Conservation (phyloP, 2,797 vertebrate genomes). For the Gymnoscopelus braueri region DNA sequence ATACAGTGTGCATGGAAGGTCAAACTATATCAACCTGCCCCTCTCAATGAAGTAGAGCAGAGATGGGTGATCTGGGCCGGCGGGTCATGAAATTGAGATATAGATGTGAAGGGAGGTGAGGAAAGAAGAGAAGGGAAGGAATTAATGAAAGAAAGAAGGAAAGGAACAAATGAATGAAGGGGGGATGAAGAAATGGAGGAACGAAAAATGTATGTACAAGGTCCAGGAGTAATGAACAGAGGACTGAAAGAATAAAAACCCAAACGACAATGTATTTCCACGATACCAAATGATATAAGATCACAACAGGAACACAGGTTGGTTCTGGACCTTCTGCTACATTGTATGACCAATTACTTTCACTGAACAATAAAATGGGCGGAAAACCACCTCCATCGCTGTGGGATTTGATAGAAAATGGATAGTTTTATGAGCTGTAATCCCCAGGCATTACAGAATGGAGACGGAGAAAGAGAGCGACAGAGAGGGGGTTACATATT, state of each 20-base stretch:
- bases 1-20: constrained; percentile 21
- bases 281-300: neutral
- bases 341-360: constrained; percentile 7
- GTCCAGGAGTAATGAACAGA: neutral
- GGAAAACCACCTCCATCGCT: constrained; percentile 4
- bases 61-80: constrained; percentile 8
- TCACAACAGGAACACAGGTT: neutral
- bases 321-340: constrained; percentile 3
- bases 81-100: neutral
- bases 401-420: constrained; percentile 24
- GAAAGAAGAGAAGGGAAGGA: neutral
- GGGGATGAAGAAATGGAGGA: neutral
- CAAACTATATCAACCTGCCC: neutral
- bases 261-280: neutral
- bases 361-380: neutral
- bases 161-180: neutral
- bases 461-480: neutral
- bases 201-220: neutral
- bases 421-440: constrained; percentile 8
- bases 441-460: constrained; percentile 5
- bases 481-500: constrained; percentile 21
- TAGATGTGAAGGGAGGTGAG: neutral
- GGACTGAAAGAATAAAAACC: neutral
- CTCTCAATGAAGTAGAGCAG: neutral
- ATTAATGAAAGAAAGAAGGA: neutral